Evolutionary conservation across 1,140 invertebrate species (phyloP).

Genomic region (Wiebesia pumilae): DNA sequence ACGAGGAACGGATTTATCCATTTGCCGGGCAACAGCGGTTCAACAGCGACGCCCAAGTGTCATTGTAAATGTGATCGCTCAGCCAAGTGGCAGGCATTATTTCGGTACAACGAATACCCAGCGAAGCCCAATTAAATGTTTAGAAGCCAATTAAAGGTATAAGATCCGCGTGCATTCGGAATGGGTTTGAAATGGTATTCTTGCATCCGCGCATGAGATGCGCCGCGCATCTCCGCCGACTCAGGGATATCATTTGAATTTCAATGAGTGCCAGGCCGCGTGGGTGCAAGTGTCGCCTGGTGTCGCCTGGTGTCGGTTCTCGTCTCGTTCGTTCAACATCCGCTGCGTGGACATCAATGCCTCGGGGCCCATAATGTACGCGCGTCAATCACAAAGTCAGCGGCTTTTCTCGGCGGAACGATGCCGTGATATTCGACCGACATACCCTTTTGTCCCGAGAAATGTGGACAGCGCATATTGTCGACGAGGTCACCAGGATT

Average conservation of each 20-base stretch:
- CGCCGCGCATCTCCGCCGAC: neutral
- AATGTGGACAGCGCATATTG: neutral
- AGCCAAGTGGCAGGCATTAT: too few species aligned
- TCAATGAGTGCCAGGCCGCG: conserved; percentile 59
- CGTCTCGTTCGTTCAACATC: conserved; percentile 43
- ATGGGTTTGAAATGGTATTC: neutral
- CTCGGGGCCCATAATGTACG: conserved; percentile 43
- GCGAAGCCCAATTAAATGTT: neutral
- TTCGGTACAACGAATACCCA: neutral
- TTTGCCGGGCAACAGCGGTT: neutral
- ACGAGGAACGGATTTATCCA: too few species aligned
- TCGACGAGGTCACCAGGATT: neutral
- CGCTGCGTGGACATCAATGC: neutral
- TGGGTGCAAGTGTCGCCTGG: conserved; percentile 33
- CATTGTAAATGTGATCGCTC: too few species aligned
- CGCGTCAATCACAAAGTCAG: conserved; percentile 22
- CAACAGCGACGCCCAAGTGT: neutral
- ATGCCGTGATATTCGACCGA: neutral
- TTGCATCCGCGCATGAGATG: neutral
- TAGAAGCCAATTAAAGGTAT: neutral
- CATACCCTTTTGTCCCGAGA: neutral
- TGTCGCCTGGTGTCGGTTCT: neutral
- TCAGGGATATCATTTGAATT: conserved; percentile 67
- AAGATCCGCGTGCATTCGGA: neutral
- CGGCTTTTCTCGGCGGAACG: conserved; percentile 22